Evolutionary conservation across 1,140 invertebrate genomes (phyloP).

Genomic region (Sminthurides bifidus): DNA sequence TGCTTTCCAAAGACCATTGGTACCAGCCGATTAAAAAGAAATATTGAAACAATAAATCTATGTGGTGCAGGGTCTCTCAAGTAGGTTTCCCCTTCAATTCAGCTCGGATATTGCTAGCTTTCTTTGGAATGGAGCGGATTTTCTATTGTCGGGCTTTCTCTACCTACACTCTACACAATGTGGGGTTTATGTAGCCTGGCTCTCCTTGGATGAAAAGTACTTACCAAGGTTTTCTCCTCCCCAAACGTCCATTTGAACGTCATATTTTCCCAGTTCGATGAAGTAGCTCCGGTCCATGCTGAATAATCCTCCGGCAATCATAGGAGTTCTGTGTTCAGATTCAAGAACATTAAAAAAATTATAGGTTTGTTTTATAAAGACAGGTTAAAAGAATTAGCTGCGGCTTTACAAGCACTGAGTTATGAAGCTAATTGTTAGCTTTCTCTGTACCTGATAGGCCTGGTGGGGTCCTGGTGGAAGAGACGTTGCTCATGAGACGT

Average conservation of each 20-base stretch:
- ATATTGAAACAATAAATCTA: conserved; percentile 7
- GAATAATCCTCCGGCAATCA: conserved; percentile 70
- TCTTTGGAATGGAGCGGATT: too few species aligned
- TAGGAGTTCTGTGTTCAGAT: conserved; percentile 57
- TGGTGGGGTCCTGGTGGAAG: conserved; percentile 61
- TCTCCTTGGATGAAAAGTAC: too few species aligned
- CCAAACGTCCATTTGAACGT: conserved; percentile 87
- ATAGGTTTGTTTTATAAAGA: background rate
- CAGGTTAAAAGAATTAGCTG: too few species aligned
- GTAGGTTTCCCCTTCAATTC: background rate
- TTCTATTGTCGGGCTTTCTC: too few species aligned
- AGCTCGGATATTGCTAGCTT: too few species aligned
- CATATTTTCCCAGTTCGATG: conserved; percentile 87
- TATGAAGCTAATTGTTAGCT: too few species aligned
- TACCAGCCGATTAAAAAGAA: too few species aligned
- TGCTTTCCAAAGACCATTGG: too few species aligned
- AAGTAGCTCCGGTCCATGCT: conserved; percentile 86
- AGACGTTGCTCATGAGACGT: conserved; percentile 65
- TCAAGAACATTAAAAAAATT: background rate
- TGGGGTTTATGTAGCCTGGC: too few species aligned
- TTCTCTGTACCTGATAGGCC: conserved; percentile 40
- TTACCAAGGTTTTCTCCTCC: conserved; percentile 70
- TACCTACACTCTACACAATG: too few species aligned
- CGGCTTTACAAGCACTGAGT: too few species aligned
- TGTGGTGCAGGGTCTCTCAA: background rate